A percentile compares a stretch with the other conserved stretches of the same genome.
Conservation (phyloP, 2,888 invertebrate genomes). For the Apamea epomidion region DNA sequence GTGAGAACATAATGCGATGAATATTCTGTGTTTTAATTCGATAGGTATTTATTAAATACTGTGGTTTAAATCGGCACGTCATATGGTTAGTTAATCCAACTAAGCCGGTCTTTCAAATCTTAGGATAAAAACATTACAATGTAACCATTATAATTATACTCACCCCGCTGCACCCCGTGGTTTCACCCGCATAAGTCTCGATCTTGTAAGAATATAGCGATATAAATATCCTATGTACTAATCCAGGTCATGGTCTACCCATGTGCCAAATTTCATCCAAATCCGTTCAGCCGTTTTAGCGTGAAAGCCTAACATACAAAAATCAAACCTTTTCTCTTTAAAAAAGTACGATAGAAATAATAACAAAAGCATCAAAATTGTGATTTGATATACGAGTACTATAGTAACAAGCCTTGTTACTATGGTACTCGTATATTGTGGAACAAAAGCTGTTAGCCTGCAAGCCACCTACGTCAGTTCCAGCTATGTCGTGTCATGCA, state of each 20-base stretch:
- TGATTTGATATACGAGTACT: slow-evolving; percentile 36
- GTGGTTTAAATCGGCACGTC: neutral
- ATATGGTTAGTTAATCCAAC: neutral
- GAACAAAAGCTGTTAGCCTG: slow-evolving; percentile 46
- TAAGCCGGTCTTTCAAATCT: neutral
- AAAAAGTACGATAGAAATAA: neutral
- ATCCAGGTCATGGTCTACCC: neutral
- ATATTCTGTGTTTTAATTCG: neutral
- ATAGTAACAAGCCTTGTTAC: slow-evolving; percentile 32
- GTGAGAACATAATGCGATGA: neutral
- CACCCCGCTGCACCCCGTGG: neutral
- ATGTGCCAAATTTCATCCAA: neutral
- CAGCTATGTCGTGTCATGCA: slow-evolving; percentile 51
- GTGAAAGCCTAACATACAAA: neutral
- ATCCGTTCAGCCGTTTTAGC: neutral
- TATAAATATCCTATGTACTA: neutral
- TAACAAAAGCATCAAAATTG: slow-evolving; percentile 15
- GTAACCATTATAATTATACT: neutral
- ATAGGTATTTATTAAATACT: neutral
- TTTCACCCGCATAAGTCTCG: neutral
- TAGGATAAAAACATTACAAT: neutral
- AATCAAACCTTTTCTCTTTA: neutral
- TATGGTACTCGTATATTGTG: too few species aligned
- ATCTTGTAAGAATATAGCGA: neutral
- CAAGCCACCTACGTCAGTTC: slow-evolving; percentile 50